Evolutionary conservation across 2,797 vertebrate genomes (phyloP), one percentile per base, ranked within the genome.

Genomic region (Hyperoplus immaculatus): DNA sequence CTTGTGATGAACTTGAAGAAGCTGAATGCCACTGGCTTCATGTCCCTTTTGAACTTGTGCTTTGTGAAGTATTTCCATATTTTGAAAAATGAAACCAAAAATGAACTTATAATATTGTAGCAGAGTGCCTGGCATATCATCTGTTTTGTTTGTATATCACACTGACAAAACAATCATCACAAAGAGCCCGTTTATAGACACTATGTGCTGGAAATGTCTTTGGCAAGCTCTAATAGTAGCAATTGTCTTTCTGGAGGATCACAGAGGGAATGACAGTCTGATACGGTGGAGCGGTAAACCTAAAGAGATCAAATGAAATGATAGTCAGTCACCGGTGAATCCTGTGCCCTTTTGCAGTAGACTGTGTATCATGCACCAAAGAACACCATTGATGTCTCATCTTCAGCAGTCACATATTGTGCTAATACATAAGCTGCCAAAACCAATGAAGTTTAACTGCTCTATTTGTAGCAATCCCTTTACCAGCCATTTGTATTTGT

Each of bases 251-350:
- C 83, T 91, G 84, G 72, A 87, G 87, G 88, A 90, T 94, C 89
- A 92, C 78, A 93, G 86, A 88, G 87, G 85, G 78, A 92, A 77
- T 79, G 86, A 87, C 84, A 87, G 86, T 38, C 88, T 82, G 86
- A 92, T 91, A 89, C 53, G 64, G 74, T 78, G 80, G 73, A 83
- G 78, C 77, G 68, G 83, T 80, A 88, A 89, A 89, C 83, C 88
- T 90, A 89, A 91, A 90, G 81, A 93, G 90, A 93, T 93, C 87
- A 93, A 89, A 92, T 92, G 71, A 89, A 91, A 88, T 75, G 89
- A 93, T 92, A 91, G 83, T 86, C 89, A 89, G 83, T 92, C 82
- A 87, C 78, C 43, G 62, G 83, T 89, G 88, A 85, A 88, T 92
- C 88, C 75, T 86, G 82, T 89, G 91, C 76, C 88, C 86, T 93